These are phyloP conservation scores for Lagocephalus sceleratus DNA, from an alignment of 2,797 vertebrate species.

Conservation along the genomic window DNA sequence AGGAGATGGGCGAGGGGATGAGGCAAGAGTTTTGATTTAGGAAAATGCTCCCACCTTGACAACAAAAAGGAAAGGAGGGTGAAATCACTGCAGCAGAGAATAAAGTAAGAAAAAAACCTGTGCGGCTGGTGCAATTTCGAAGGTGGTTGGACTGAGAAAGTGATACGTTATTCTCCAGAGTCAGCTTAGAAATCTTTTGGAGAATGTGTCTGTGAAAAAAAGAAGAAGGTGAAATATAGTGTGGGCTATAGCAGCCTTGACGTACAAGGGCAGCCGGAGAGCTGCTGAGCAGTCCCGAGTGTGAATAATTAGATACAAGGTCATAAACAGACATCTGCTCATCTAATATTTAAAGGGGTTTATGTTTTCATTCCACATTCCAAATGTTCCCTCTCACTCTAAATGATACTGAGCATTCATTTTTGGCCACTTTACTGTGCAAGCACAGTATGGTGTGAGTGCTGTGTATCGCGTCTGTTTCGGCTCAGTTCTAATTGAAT, in stretches of 20 bases:
- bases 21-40: conserved; percentile 30
- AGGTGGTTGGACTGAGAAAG: conserved; percentile 49
- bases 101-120: conserved; percentile 60
- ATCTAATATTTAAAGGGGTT: too few species aligned
- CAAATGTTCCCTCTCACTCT: too few species aligned
- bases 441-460: too few species aligned
- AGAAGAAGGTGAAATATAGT: conserved; percentile 55
- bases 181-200: conserved; percentile 43
- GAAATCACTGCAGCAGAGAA: conserved; percentile 53
- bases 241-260: conserved; percentile 47
- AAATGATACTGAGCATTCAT: too few species aligned
- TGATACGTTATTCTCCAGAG: conserved; percentile 40
- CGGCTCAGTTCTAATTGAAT: neutral
- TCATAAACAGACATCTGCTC: too few species aligned
- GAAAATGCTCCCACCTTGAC: conserved; percentile 21
- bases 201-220: conserved; percentile 53
- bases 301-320: conserved; percentile 24
- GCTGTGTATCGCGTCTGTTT: neutral
- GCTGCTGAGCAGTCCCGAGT: conserved; percentile 17
- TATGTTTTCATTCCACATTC: too few species aligned
- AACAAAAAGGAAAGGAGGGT: conserved; percentile 6
- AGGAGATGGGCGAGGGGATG: neutral
- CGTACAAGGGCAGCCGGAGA: conserved; percentile 45
- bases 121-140: conserved; percentile 52
- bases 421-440: too few species aligned